Conservation (phyloP, 2,113 vertebrate genomes). For the Otis tarda region DNA sequence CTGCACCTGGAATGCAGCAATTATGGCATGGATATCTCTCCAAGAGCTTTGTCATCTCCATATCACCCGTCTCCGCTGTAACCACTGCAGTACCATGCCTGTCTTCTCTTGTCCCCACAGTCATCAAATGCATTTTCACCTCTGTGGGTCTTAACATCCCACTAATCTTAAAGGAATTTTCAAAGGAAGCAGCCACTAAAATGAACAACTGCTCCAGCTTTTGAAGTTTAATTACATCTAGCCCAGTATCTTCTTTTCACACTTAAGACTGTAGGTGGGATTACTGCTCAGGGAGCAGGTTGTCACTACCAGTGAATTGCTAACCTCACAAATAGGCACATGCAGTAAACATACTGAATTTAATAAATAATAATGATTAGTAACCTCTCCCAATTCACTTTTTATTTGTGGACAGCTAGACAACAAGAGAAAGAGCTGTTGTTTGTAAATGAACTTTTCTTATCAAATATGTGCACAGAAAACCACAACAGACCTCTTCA, state of each 20-base stretch:
- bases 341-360: not conserved
- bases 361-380: not conserved
- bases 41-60: not conserved
- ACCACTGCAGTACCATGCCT: not conserved
- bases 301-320: not conserved
- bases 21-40: not conserved
- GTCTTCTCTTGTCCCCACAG: not conserved
- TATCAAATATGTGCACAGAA: not conserved
- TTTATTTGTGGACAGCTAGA: not conserved
- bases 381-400: not conserved
- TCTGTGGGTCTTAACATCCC: fast-evolving
- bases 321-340: not conserved
- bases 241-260: not conserved
- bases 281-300: not conserved
- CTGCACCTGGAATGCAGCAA: not conserved
- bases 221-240: not conserved
- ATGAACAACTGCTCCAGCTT: not conserved
- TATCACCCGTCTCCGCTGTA: not conserved
- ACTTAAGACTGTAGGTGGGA: not conserved
- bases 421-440: not conserved
- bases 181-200: not conserved
- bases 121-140: not conserved
- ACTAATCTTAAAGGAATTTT: not conserved
- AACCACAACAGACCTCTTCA: not conserved
- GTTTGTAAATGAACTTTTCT: not conserved